Conservation (phyloP, 2,113 vertebrate species). For the Nerophis lumbriciformis region DNA sequence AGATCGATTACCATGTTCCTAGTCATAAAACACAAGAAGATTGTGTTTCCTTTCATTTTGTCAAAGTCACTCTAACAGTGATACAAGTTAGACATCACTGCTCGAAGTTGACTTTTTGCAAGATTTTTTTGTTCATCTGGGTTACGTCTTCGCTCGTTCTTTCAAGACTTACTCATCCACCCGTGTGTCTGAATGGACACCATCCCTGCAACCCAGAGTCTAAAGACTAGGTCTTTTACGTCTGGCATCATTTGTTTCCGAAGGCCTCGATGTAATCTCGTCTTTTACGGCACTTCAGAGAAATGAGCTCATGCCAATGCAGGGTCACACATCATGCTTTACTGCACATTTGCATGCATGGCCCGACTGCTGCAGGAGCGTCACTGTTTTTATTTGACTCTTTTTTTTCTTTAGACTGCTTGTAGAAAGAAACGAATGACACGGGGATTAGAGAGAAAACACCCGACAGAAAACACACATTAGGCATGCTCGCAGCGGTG, state of each 20-base stretch:
- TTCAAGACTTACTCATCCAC: neutral
- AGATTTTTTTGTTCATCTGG: no score
- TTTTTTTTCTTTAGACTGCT: slow-evolving; percentile 7
- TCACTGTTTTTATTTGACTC: neutral
- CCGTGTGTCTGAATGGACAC: neutral
- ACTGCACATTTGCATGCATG: slow-evolving; percentile 60
- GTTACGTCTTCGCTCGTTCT: no score
- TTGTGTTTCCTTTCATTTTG: no score
- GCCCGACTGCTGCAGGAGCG: slow-evolving; percentile 29
- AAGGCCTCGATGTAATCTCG: slow-evolving; percentile 27
- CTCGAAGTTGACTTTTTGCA: no score
- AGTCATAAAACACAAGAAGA: no score
- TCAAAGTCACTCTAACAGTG: no score
- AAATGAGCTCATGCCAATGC: slow-evolving; percentile 60
- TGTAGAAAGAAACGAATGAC: slow-evolving; percentile 1
- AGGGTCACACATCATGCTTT: slow-evolving; percentile 54
- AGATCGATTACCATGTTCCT: no score
- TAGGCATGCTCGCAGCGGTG: neutral
- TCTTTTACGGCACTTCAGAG: slow-evolving; percentile 47
- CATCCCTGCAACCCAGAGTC: neutral
- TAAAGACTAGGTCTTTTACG: neutral
- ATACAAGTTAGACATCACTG: no score
- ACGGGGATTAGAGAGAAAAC: slow-evolving; percentile 4
- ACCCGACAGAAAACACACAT: slow-evolving; percentile 12
- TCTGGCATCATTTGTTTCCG: neutral